Evolutionary conservation across 2,113 vertebrate genomes (phyloP), one percentile per base, ranked within the genome.

Genomic region (Cephalopterus ornatus): DNA sequence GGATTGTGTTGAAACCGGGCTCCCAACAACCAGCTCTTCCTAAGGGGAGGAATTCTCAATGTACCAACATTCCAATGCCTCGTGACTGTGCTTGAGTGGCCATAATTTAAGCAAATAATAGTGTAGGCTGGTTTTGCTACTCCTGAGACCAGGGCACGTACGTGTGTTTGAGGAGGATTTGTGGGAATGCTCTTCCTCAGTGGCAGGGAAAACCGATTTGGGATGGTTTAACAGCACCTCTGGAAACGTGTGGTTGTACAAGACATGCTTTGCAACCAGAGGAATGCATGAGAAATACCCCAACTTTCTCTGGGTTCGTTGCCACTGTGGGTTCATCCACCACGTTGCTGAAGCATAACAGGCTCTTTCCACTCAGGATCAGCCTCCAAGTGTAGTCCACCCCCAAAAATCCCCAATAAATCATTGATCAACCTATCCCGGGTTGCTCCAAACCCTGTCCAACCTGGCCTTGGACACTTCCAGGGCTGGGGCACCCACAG

Each of bases 71-170:
- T 85, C 42, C 65, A 47, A 24, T 10, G 58, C 65, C 37, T 41
- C 1, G 2, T 30, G 68, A 11, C 47, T 37, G 15, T 17, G 56
- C 92, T 58, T 35, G 59, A 24, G 10, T 9, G 30, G 68, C 41
- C 7, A 1, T 1, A 3, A 11, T 3, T 14, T 8, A 26, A 30
- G 18, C 16, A 12, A 15, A 10, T 6, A 9, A 6, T 0, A 22
- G 22, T 1, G 4, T 1, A 72, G 56, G 68, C 52, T 73, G 71
- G 5, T 26, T 77, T 12, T 70, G n/a, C 44, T 16, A 10, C 62
- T 74, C 28, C 71, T 6, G 80, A 37, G 56, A 13, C 17, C 30
- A 16, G 39, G 55, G 46, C 53, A 70, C 22, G 4, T 4, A 16
- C 2, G 0, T 20, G 32, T 6, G 4, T 19, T 17, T 0, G 42